Base-by-base conservation (phyloP, 92 coral and sea anemone genomes). In the Paragorgia papillata region DNA sequence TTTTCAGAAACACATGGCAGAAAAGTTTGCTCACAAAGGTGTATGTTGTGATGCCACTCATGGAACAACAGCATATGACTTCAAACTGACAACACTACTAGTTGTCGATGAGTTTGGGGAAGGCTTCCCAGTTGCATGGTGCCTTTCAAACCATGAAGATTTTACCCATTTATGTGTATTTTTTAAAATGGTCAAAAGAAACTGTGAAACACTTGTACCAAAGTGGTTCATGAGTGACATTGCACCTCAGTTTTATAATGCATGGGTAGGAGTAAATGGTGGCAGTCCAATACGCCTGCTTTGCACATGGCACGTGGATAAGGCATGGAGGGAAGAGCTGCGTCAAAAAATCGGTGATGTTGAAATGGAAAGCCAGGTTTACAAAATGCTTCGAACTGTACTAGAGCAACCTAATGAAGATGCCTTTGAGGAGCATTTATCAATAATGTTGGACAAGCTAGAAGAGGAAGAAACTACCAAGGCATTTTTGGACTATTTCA, bases 331-430 rank as follows among this genome's bases (percentile, higher is more conserved):
- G 64, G 62, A 78, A 54, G 41, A 65, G 20, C 54, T 24, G 64
- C 17, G 75, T 49, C 26, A 40, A 40, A 83, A 83, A 54, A 43
- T 85, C 9, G 81, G 84, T 15, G 69, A 87, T 55, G 32, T 70
- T 18, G 60, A 26, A 20, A 39, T 76, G 2, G 82, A 73, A 27
- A 66, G 79, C 0, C 82, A 87, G 57, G 67, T 74, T 0, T 87
- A 87, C 66, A 88, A 88, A 46, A 65, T 76, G 88, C 71, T 88
- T 22, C 35, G 84, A 17, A 75, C 69, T 29, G 74, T 80, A 0
- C 55, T 88, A 7, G 83, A 88, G 66, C 75, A 87, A 65, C 85
- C 90, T 0, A 53, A 50, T 71, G 79, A 78, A 44, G 34, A 69
- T 24, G 51, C 32, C 28, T 83, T 87, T 37, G 46, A 67, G 17